phyloP scores from a whole-genome alignment of 2,888 invertebrate species.

The Melieria crassipennis region DNA sequence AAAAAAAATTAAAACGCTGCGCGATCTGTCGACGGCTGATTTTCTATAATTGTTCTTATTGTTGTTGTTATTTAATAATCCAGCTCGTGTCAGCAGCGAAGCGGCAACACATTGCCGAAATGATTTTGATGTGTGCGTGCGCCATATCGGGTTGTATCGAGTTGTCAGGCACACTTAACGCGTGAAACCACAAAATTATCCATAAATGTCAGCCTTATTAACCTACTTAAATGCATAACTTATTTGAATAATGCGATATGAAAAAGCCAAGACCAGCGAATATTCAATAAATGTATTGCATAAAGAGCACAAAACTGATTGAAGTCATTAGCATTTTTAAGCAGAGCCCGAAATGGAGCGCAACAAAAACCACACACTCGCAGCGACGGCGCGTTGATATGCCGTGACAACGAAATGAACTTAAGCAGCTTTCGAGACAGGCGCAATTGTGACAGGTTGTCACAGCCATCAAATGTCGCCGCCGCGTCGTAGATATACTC shows the following conservation, averaged over 20 bases:
- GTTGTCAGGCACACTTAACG: not conserved
- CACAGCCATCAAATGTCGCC: too few relatives aligned
- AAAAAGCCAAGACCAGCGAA: not conserved
- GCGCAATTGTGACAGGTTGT: too few relatives aligned
- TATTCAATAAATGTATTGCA: slow-evolving; percentile 5
- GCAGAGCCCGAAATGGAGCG: not conserved
- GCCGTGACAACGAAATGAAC: slow-evolving; percentile 18
- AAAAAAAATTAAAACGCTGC: too few relatives aligned
- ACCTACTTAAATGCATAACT: not conserved
- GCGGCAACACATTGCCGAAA: too few relatives aligned
- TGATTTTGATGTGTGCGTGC: too few relatives aligned
- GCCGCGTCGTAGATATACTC: too few relatives aligned
- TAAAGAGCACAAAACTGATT: not conserved
- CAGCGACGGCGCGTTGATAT: slow-evolving; percentile 1
- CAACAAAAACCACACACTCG: not conserved
- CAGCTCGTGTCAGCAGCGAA: too few relatives aligned
- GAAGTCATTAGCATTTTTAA: slow-evolving; percentile 4
- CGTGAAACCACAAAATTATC: slow-evolving; percentile 24
- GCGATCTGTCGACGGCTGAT: too few relatives aligned
- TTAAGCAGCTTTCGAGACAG: slow-evolving; percentile 23
- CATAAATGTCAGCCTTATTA: slow-evolving; percentile 23
- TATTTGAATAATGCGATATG: not conserved
- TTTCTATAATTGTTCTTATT: too few relatives aligned
- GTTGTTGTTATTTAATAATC: too few relatives aligned
- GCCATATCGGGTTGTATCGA: too few relatives aligned